Evolutionary conservation across 1,140 invertebrate species (phyloP).

Genomic region (Geopemphigus sp.): DNA sequence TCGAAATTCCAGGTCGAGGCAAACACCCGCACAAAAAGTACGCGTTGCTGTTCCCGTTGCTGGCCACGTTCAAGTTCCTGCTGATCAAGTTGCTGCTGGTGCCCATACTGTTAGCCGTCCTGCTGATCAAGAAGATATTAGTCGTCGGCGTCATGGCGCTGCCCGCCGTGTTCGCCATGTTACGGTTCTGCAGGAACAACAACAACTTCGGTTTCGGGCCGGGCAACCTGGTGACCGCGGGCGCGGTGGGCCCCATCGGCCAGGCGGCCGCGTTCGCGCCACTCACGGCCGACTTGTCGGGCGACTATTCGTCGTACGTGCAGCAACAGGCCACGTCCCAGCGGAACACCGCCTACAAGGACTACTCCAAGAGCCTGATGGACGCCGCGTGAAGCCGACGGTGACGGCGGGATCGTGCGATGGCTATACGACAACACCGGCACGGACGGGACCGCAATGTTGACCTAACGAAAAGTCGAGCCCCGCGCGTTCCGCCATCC

Average conservation of each 20-base stretch:
- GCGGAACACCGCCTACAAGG: conserved; percentile 3
- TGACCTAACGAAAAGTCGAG: too few relatives aligned
- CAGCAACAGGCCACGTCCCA: conserved; percentile 24
- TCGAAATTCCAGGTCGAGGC: conserved; percentile 53
- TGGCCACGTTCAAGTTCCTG: conserved; percentile 62
- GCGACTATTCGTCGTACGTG: conserved; percentile 34
- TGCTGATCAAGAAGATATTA: conserved; percentile 69
- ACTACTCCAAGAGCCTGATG: conserved; percentile 40
- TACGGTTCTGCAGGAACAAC: conserved; percentile 53
- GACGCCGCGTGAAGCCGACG: conserved; percentile 23
- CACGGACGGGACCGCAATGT: too few relatives aligned
- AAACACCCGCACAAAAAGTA: conserved; percentile 61
- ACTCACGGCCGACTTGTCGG: conserved; percentile 19
- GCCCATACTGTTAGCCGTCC: conserved; percentile 64
- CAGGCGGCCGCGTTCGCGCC: conserved; percentile 31
- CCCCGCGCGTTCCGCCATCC: too few relatives aligned
- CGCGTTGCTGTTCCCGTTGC: conserved; percentile 62
- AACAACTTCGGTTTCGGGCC: conserved; percentile 24
- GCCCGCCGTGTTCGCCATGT: conserved; percentile 62
- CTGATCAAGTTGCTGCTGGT: conserved; percentile 62
- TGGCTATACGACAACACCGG: too few relatives aligned
- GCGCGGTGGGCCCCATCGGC: conserved; percentile 18
- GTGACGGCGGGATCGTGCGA: too few relatives aligned
- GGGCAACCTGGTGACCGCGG: conserved; percentile 5
- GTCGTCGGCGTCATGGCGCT: conserved; percentile 63